Evolutionary conservation across 2,113 vertebrate genomes (phyloP).

Genomic region (Corvus cornix): DNA sequence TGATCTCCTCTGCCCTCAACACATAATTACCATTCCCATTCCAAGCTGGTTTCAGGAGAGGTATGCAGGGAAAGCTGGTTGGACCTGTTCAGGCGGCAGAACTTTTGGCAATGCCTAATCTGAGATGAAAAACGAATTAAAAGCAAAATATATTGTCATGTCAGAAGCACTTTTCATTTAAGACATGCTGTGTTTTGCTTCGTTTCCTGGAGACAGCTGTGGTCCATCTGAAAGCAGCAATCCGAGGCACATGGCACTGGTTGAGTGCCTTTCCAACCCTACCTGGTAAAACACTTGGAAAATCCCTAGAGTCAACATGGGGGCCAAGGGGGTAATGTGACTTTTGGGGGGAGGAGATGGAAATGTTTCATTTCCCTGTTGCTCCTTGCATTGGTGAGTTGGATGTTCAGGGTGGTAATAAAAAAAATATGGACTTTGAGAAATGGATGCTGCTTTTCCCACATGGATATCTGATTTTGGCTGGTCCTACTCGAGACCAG

Average conservation of each 20-base stretch:
- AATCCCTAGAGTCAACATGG: not conserved
- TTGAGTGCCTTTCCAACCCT: not conserved
- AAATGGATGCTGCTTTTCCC: not conserved
- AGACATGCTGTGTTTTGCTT: not conserved
- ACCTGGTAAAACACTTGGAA: not conserved
- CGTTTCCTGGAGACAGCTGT: constrained; percentile 2
- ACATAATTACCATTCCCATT: constrained; percentile 18
- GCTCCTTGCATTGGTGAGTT: not conserved
- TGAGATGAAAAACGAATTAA: not conserved
- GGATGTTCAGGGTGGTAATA: not conserved
- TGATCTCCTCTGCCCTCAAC: constrained; percentile 47
- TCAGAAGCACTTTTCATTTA: not conserved
- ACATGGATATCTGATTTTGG: not conserved
- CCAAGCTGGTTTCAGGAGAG: constrained; percentile 11
- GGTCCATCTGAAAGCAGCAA: not conserved
- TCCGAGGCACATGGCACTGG: not conserved
- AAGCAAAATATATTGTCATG: not conserved
- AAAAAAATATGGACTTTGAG: not conserved
- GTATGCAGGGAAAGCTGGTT: constrained; percentile 39
- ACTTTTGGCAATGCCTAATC: constrained; percentile 29
- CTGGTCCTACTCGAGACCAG: not conserved
- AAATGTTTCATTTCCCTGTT: not conserved
- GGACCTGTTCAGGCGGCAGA: constrained; percentile 15
- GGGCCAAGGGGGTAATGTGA: fast-evolving
- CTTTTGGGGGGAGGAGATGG: not conserved